Evolutionary conservation across 2,888 invertebrate genomes (phyloP).

Genomic region (Mylabris sibirica): DNA sequence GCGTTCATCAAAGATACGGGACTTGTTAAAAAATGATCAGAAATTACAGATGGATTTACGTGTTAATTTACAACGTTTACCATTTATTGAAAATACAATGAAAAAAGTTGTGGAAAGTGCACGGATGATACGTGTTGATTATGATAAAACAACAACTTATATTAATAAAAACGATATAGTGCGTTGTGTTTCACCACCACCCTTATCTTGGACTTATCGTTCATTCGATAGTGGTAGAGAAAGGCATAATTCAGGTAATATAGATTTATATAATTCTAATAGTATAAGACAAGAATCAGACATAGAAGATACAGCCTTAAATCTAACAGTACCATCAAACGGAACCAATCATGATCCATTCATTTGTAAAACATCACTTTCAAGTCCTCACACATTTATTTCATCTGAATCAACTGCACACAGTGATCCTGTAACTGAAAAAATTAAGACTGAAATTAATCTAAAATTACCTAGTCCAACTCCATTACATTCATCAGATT

Average conservation of each 20-base stretch:
- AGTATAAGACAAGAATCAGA: constrained; percentile 21
- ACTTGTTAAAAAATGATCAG: constrained; percentile 12
- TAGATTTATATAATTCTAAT: constrained; percentile 14
- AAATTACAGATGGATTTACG: constrained; percentile 24
- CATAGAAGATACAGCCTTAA: constrained; percentile 23
- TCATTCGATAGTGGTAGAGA: not conserved
- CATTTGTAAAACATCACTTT: not conserved
- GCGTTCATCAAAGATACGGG: not conserved
- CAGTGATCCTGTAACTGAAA: not conserved
- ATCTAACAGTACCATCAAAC: constrained; percentile 19
- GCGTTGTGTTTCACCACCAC: constrained; percentile 22
- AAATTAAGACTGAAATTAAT: not conserved
- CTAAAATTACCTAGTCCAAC: not conserved
- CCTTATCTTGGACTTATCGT: constrained; percentile 19
- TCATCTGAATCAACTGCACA: not conserved
- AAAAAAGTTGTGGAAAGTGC: constrained; percentile 24
- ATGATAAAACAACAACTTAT: constrained; percentile 35
- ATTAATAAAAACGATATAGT: constrained; percentile 26
- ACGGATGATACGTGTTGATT: constrained; percentile 31
- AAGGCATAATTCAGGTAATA: constrained; percentile 26
- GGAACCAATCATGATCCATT: not conserved
- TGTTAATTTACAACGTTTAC: constrained; percentile 28
- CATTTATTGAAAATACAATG: constrained; percentile 30
- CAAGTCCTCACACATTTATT: not conserved
- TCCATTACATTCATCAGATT: not conserved